Evolutionary conservation across 2,113 vertebrate species (phyloP).

Genomic region (Actenoides lindsayi): DNA sequence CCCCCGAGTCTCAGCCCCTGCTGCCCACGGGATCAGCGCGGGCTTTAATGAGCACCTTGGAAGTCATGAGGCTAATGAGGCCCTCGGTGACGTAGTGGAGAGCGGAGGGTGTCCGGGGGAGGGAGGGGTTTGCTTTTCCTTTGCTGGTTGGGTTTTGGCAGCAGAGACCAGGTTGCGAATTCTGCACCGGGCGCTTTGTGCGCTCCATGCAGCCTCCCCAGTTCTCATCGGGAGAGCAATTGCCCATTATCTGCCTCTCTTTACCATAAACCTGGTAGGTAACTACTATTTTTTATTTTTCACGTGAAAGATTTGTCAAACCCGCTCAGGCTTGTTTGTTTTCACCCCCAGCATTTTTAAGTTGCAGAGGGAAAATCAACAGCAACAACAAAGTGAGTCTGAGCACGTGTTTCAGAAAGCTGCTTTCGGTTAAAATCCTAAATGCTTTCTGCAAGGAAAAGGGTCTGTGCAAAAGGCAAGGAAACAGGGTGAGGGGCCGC

Average conservation of each 20-base stretch:
- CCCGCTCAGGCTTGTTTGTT: background rate
- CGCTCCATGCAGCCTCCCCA: background rate
- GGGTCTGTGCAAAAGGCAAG: background rate
- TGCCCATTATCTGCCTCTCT: background rate
- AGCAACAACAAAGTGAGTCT: background rate
- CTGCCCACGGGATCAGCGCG: fast-evolving
- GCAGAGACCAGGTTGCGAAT: background rate
- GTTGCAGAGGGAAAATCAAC: background rate
- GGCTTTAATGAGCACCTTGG: background rate
- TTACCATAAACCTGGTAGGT: background rate
- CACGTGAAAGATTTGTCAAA: background rate
- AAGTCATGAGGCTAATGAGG: background rate
- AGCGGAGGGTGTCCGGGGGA: background rate
- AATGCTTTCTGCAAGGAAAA: background rate
- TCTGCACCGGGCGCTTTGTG: background rate
- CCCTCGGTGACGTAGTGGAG: background rate
- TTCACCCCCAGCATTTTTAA: background rate
- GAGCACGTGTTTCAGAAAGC: fast-evolving
- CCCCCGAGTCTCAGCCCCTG: background rate
- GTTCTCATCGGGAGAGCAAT: fast-evolving
- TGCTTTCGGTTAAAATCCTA: background rate
- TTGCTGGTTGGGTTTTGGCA: background rate
- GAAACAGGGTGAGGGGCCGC: background rate
- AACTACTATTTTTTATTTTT: background rate
- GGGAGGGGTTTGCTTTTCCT: background rate